Evolutionary conservation across 2,113 vertebrate genomes (phyloP).

Genomic region (Nyctereutes procyonoides): DNA sequence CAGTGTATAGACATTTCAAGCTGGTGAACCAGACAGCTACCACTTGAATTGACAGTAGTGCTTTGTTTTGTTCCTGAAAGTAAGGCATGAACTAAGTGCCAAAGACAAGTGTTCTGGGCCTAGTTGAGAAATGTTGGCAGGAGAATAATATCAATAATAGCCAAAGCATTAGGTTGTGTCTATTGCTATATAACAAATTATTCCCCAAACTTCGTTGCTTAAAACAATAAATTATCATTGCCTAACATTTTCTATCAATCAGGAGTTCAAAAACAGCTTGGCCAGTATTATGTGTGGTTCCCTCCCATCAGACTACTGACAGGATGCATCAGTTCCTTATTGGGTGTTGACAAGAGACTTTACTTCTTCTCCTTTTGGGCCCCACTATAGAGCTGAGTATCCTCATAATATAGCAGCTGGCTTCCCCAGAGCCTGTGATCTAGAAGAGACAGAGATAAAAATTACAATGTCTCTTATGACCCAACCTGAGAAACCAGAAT

Average conservation of each 20-base stretch:
- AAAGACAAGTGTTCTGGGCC: background rate
- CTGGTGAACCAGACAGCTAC: no score
- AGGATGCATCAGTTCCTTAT: background rate
- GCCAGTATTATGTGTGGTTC: accelerated
- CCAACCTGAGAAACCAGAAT: background rate
- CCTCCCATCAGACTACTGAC: background rate
- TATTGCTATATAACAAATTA: background rate
- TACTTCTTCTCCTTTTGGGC: background rate
- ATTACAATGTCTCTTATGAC: background rate
- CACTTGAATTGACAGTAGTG: background rate
- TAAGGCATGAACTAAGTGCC: background rate
- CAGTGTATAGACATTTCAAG: background rate
- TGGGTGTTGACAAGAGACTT: background rate
- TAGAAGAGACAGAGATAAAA: background rate
- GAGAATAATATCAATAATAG: background rate
- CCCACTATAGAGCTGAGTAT: background rate
- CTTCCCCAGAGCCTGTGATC: background rate
- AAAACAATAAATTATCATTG: background rate
- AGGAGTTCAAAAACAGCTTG: background rate
- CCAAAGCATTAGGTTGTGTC: background rate
- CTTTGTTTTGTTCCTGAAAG: background rate
- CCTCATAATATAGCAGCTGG: background rate
- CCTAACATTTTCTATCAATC: background rate
- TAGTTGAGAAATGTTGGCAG: background rate
- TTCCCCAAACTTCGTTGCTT: background rate